Percentiles rank a stretch among this genome's conserved stretches.
phyloP scores from a whole-genome alignment of 2,888 invertebrate species.

The Ophioninae sp. region DNA sequence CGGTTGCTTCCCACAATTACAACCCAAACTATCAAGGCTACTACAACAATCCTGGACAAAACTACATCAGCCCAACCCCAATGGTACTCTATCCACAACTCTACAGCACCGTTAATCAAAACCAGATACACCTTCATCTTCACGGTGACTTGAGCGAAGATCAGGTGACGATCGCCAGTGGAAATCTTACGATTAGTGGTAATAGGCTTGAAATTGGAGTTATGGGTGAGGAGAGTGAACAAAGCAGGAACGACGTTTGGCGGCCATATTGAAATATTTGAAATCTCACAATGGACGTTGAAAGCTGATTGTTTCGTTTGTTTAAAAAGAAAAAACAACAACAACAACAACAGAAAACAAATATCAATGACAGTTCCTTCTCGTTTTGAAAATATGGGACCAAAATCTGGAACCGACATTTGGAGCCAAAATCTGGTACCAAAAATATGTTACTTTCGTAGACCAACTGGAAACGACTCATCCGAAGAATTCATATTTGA shows the following conservation, averaged over 20 bases:
- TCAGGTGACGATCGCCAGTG: constrained; percentile 81
- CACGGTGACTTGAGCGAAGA: constrained; percentile 83
- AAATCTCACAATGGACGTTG: constrained; percentile 4
- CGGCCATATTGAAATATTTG: constrained; percentile 86
- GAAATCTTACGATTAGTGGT: constrained; percentile 81
- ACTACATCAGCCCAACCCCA: constrained; percentile 85
- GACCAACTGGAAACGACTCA: neutral
- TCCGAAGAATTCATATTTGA: no score
- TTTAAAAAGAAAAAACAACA: no score
- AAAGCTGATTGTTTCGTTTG: constrained; percentile 3
- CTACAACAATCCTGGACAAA: constrained; percentile 85
- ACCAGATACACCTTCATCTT: constrained; percentile 90
- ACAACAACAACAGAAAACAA: neutral
- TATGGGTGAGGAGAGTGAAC: constrained; percentile 83
- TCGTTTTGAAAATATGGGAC: neutral
- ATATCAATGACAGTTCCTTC: neutral
- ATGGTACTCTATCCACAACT: constrained; percentile 91
- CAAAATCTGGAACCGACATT: neutral
- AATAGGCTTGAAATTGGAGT: constrained; percentile 82
- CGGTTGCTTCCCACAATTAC: constrained; percentile 85
- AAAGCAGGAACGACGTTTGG: constrained; percentile 85
- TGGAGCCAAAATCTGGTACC: neutral
- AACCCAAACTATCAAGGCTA: constrained; percentile 86
- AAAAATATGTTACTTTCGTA: neutral
- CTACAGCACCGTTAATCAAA: constrained; percentile 93